These are phyloP conservation scores for Oreochromis tanganicae DNA, from an alignment of 2,113 vertebrate genomes.

Conservation along the genomic window DNA sequence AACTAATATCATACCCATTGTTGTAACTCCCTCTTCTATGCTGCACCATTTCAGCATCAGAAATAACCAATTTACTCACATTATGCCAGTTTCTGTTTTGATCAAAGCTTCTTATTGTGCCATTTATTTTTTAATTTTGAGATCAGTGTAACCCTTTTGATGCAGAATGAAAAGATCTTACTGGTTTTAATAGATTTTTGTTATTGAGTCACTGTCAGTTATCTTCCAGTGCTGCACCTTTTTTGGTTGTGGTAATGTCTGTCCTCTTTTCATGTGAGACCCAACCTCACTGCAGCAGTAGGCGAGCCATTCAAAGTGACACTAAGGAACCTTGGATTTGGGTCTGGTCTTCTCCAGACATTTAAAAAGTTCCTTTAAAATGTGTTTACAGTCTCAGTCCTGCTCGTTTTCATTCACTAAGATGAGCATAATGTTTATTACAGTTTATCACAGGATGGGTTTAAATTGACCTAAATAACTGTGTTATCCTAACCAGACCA, in stretches of 20 bases:
- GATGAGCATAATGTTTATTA: background rate
- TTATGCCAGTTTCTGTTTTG: constrained; percentile 5
- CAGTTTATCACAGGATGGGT: background rate
- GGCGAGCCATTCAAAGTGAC: background rate
- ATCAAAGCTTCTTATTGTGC: background rate
- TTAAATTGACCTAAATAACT: background rate
- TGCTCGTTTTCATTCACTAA: background rate
- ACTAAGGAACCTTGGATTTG: background rate
- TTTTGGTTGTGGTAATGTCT: background rate
- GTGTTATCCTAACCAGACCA: background rate
- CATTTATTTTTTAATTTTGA: background rate
- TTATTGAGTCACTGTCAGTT: background rate
- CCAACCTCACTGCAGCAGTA: background rate
- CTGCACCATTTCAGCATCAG: background rate
- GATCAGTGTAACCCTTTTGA: background rate
- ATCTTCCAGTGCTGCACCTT: background rate
- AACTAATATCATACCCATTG: constrained; percentile 27
- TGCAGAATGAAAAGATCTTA: background rate
- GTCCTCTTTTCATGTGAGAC: background rate
- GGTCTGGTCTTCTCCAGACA: background rate
- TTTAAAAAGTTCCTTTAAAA: background rate
- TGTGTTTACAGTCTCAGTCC: background rate
- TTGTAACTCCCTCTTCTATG: background rate
- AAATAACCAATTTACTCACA: constrained; percentile 12
- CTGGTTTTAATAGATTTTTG: background rate